These are phyloP conservation scores for Microchirus variegatus DNA, from an alignment of 2,797 vertebrate genomes.

Conservation along the genomic window DNA sequence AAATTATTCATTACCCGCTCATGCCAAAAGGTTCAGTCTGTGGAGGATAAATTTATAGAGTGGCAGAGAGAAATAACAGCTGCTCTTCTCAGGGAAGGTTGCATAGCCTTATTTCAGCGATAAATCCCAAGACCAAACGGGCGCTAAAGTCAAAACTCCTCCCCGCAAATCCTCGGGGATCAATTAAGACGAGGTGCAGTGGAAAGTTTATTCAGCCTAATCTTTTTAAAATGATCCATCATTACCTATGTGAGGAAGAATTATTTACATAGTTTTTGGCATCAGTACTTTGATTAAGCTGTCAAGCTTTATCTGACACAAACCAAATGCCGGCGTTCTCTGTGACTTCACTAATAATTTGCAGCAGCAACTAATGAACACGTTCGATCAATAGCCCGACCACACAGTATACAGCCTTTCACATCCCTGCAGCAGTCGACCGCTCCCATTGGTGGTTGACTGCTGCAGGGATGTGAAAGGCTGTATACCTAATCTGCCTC, in stretches of 20 bases:
- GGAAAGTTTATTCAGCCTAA: conserved; percentile 10
- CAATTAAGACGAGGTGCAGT: conserved; percentile 30
- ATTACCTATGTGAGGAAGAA: not conserved
- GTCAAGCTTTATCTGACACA: conserved; percentile 34
- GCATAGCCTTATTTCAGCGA: conserved; percentile 30
- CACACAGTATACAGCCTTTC: conserved; percentile 17
- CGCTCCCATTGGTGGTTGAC: too few relatives aligned
- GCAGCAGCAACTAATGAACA: conserved; percentile 43
- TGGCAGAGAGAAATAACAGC: conserved; percentile 21
- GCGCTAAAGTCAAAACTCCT: conserved; percentile 21
- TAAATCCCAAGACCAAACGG: conserved; percentile 28
- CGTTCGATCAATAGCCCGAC: conserved; percentile 46
- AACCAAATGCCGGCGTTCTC: conserved; percentile 21
- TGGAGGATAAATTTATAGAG: conserved; percentile 21
- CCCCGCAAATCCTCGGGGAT: conserved; percentile 41
- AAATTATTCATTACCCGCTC: conserved; percentile 16
- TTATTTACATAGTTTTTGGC: conserved; percentile 28
- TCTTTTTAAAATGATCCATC: conserved; percentile 11
- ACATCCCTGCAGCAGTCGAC: conserved; percentile 20
- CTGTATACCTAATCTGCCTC: conserved; percentile 36
- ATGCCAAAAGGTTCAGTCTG: conserved; percentile 20
- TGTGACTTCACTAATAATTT: conserved; percentile 45
- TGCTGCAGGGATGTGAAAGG: too few relatives aligned
- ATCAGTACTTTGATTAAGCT: conserved; percentile 35
- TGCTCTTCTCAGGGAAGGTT: conserved; percentile 21